phyloP scores from a whole-genome alignment of 1,140 invertebrate species.

The Coptotermes formosanus region DNA sequence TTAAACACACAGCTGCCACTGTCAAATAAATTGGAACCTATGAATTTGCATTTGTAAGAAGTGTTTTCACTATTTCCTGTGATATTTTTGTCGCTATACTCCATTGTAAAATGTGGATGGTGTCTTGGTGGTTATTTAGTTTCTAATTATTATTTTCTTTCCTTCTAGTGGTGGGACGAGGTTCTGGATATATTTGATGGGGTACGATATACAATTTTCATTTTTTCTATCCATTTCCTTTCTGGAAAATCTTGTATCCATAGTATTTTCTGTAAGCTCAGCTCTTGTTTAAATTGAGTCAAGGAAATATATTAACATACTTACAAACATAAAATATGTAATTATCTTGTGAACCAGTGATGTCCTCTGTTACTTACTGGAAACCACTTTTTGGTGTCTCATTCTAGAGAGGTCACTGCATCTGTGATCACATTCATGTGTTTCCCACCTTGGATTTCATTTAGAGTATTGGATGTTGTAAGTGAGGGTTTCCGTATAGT shows the following conservation, averaged over 20 bases:
- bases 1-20: too few relatives aligned
- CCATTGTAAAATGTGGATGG: not conserved
- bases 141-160: slow-evolving; percentile 38
- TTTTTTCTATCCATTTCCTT: slow-evolving; percentile 4
- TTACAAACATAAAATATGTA: not conserved
- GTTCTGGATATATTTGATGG: slow-evolving; percentile 90
- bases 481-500: too few relatives aligned
- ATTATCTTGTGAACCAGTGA: too few relatives aligned
- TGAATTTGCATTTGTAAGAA: too few relatives aligned
- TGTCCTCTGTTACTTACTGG: too few relatives aligned
- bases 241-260: not conserved
- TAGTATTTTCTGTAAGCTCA: not conserved
- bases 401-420: too few relatives aligned
- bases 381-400: too few relatives aligned
- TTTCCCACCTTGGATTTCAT: too few relatives aligned
- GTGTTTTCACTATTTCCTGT: too few relatives aligned
- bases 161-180: slow-evolving; percentile 91
- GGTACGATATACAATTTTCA: slow-evolving; percentile 54
- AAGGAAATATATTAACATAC: not conserved
- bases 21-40: too few relatives aligned
- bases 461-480: too few relatives aligned
- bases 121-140: not conserved
- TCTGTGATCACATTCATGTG: too few relatives aligned
- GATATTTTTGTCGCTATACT: not conserved
- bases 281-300: not conserved